phyloP scores from a whole-genome alignment of 1,140 invertebrate genomes.

The Drosophila ironensis region DNA sequence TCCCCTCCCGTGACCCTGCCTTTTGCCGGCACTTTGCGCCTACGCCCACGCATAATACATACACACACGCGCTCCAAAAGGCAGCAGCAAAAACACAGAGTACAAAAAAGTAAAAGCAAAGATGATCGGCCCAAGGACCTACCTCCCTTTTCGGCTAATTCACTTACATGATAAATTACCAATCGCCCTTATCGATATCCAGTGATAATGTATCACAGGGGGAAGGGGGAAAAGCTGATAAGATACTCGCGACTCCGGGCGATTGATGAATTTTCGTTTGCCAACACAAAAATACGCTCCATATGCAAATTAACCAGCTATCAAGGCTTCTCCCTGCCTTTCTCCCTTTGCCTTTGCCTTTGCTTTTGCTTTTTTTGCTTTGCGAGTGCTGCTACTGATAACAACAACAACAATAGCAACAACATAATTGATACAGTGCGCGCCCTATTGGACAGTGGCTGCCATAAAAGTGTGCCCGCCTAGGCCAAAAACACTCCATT shows the following conservation, averaged over 20 bases:
- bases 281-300: constrained; percentile 41
- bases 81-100: constrained; percentile 8
- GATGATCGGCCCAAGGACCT: background rate
- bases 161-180: constrained; percentile 52
- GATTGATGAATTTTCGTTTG: constrained; percentile 53
- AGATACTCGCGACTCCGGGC: constrained; percentile 35
- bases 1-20: constrained; percentile 2
- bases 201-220: constrained; percentile 35
- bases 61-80: constrained; percentile 44
- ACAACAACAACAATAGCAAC: constrained; percentile 48
- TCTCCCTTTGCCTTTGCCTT: constrained; percentile 7
- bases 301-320: constrained; percentile 70
- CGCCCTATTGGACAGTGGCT: constrained; percentile 62
- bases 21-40: constrained; percentile 56
- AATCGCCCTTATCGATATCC: constrained; percentile 14
- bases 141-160: constrained; percentile 18
- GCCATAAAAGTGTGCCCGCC: constrained; percentile 47
- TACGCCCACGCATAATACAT: constrained; percentile 61
- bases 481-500: background rate
- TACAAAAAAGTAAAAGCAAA: background rate
- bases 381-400: constrained; percentile 38
- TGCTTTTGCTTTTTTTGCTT: constrained; percentile 24
- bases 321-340: constrained; percentile 35
- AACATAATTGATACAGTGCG: constrained; percentile 36
- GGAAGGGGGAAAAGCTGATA: no score